phyloP scores from a whole-genome alignment of 2,888 invertebrate species.

The Lithophane leautieri region DNA sequence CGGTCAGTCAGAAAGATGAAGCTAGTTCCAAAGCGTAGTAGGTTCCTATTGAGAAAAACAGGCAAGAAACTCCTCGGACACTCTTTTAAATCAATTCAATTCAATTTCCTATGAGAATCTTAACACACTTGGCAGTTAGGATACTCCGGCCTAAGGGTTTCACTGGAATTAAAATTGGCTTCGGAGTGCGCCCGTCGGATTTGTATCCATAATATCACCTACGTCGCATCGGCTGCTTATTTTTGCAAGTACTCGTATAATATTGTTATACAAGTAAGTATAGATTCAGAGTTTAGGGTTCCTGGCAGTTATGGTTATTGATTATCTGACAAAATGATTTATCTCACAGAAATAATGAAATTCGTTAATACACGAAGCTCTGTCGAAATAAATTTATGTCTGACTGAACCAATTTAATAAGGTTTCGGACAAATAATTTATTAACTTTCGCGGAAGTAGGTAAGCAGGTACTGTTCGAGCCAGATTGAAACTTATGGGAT shows the following conservation, averaged over 20 bases:
- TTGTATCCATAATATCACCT: background rate
- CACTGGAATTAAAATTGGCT: conserved; percentile 5
- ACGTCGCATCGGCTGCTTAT: no score
- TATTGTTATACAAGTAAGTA: no score
- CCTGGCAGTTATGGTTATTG: background rate
- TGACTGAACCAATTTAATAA: conserved; percentile 3
- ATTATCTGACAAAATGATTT: background rate
- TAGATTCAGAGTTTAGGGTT: background rate
- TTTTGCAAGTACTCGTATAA: no score
- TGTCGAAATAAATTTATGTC: conserved; percentile 1
- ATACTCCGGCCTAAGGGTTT: background rate
- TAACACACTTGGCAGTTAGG: background rate
- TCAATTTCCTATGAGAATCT: background rate
- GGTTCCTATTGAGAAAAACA: no score
- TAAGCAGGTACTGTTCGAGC: background rate
- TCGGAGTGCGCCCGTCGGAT: conserved; percentile 26
- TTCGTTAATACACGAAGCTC: background rate
- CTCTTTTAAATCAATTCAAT: no score
- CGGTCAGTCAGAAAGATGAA: no score
- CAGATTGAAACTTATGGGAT: background rate
- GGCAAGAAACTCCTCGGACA: no score
- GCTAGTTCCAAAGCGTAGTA: no score
- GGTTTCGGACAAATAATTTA: background rate
- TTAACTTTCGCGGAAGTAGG: background rate
- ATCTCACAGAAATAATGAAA: background rate